These are phyloP conservation scores for Todiramphus saurophagus DNA, from an alignment of 2,113 vertebrate species.

Conservation along the genomic window DNA sequence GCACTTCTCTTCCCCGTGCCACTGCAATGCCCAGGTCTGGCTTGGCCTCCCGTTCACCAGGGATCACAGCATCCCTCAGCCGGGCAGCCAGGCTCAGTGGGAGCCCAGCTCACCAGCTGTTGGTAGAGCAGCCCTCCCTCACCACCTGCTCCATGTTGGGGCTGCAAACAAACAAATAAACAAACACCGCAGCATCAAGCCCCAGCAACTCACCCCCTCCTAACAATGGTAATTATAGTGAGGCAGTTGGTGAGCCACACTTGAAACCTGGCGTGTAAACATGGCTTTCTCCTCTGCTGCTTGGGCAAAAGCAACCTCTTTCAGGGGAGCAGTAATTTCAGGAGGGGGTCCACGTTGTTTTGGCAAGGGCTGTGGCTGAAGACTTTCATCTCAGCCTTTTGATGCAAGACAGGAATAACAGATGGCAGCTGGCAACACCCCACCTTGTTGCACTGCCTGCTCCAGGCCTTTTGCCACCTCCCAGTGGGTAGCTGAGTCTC, in stretches of 20 bases:
- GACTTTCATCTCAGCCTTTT: slow-evolving; percentile 57
- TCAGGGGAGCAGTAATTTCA: slow-evolving; percentile 19
- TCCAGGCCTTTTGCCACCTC: slow-evolving; percentile 17
- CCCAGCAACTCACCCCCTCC: slow-evolving; percentile 36
- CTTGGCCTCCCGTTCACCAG: rapidly evolving
- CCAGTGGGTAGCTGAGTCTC: background rate
- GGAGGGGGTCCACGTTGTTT: background rate
- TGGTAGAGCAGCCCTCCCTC: background rate
- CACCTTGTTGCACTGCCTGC: background rate
- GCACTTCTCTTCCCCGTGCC: background rate
- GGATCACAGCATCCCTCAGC: background rate
- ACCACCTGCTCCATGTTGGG: background rate
- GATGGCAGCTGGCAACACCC: background rate
- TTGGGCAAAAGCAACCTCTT: slow-evolving; percentile 29
- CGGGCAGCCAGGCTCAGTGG: rapidly evolving
- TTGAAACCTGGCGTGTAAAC: slow-evolving; percentile 56
- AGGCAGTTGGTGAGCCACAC: slow-evolving; percentile 9
- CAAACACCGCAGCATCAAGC: slow-evolving; percentile 32
- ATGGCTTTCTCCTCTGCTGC: background rate
- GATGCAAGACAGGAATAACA: slow-evolving; percentile 26
- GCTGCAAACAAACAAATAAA: slow-evolving; percentile 55
- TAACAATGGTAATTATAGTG: background rate
- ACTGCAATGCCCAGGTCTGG: background rate
- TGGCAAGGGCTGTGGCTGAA: background rate
- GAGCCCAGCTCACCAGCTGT: background rate